Base-by-base conservation (phyloP, 1,140 invertebrate species). In the Lasaia peninsularis region DNA sequence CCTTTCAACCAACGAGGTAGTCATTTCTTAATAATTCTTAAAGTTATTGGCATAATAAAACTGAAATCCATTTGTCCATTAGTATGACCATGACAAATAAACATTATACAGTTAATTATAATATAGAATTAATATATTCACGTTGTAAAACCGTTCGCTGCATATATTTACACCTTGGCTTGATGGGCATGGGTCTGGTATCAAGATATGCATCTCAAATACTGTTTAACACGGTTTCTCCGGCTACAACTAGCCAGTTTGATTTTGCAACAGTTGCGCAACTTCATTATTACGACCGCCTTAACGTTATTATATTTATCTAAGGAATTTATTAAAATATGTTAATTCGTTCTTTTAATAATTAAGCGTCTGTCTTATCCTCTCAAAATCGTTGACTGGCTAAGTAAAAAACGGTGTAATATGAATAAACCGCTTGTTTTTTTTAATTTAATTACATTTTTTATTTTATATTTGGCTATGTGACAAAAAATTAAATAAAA, bases 131-230 rank as follows among this genome's bases (percentile, higher is more conserved):
- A 60, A 62, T 65, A 55, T 68, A 68, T 68, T 65, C 62, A 58
- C 44, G 56, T 50, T 58, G 58, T 65, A 65, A 68, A 68, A 24
- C 54, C 44, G 57, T 56, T 49, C 31, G 59, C 65, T 68, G 66
- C 66, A 68, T 68, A 68, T 62, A 60, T 68, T 68, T 58, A 68
- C 66, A 68, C 66, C 66, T 68, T 65, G 59, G 49, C 44, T n/a
- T 20, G 48, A 62, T 55, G 58, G 37, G 52, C 51, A 50, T 60
- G 58, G 51, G 49, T 48, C 44, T 48, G 18, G 44, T 48, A 21
- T 48, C 44, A 24, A 48, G 44, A 48, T 48, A 48, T 20, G 44
- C 44, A 48, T 48, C 44, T 48, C 44, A n/a, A 28, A n/a, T 48
- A 48, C 44, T 21, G 18, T 48, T 11, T 48, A 48, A 48, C 44